A percentile compares a stretch with the other conserved stretches of the same genome.
These are phyloP conservation scores for Thera obeliscata DNA, from an alignment of 2,888 invertebrate genomes.

Conservation along the genomic window DNA sequence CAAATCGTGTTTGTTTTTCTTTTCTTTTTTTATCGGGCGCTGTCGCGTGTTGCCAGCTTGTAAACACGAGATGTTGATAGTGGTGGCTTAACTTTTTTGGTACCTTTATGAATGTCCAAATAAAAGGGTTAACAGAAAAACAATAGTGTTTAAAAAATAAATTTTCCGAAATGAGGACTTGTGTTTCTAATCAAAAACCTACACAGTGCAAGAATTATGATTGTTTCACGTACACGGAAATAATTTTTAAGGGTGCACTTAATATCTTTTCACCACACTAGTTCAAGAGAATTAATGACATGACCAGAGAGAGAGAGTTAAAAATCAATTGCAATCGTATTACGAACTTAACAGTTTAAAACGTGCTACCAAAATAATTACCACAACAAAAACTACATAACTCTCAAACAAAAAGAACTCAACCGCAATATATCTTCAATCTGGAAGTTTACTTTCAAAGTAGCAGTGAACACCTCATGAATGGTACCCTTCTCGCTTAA, in stretches of 20 bases:
- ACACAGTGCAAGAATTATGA: not conserved
- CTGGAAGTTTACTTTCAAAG: conserved; percentile 72
- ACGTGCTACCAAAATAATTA: not conserved
- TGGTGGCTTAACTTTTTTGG: conserved; percentile 6
- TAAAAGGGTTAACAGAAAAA: not conserved
- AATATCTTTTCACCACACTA: no score
- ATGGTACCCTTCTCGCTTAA: conserved; percentile 78
- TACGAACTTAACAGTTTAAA: not conserved
- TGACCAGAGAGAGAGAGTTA: no score
- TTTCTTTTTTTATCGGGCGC: conserved; percentile 39
- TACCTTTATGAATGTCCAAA: not conserved
- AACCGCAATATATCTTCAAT: conserved; percentile 31
- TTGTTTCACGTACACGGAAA: no score
- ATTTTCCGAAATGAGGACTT: not conserved
- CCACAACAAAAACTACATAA: conserved; percentile 19
- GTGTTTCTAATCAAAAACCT: not conserved
- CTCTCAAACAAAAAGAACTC: conserved; percentile 31
- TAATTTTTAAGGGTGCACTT: no score
- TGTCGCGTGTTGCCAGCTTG: conserved; percentile 22
- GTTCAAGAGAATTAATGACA: no score
- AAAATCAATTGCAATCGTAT: not conserved
- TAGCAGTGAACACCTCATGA: conserved; percentile 71
- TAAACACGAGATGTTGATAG: conserved; percentile 16
- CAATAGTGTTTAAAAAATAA: not conserved
- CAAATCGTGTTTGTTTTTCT: conserved; percentile 37